Conservation (phyloP, 2,113 vertebrate genomes). For the Corvus cornix region DNA sequence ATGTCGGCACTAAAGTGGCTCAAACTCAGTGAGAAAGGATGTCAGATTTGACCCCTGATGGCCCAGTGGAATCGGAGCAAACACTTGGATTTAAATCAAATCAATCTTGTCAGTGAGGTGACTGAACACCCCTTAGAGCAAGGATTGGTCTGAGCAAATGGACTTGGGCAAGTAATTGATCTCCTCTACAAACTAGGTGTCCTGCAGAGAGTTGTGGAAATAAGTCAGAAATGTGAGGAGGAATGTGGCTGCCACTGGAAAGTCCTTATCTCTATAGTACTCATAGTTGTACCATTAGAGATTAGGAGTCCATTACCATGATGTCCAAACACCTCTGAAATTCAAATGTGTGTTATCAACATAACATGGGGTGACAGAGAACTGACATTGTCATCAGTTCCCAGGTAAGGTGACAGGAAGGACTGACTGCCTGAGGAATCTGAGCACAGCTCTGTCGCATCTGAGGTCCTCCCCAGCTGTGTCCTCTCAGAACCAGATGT, state of each 20-base stretch:
- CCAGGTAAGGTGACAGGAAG: background rate
- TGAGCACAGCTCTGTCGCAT: background rate
- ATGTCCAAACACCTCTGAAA: background rate
- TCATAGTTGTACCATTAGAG: background rate
- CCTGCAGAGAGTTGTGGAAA: constrained; percentile 1
- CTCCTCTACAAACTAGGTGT: background rate
- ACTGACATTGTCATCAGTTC: background rate
- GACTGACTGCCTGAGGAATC: background rate
- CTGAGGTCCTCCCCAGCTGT: background rate
- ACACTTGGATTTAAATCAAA: constrained; percentile 49
- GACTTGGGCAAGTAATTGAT: constrained; percentile 44
- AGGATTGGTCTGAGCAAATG: constrained; percentile 18
- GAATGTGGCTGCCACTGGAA: background rate
- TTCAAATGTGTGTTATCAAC: background rate
- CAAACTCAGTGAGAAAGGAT: constrained; percentile 55
- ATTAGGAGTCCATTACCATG: background rate
- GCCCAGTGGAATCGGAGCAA: constrained; percentile 21
- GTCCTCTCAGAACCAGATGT: background rate
- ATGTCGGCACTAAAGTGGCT: constrained; percentile 43
- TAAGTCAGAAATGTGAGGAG: background rate
- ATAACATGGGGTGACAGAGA: background rate
- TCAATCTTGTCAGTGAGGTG: constrained; percentile 35
- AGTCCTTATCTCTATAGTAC: background rate
- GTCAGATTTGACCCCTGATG: constrained; percentile 54
- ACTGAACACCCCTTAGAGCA: constrained; percentile 34